Percentiles rank a stretch among this genome's conserved stretches.
phyloP scores from a whole-genome alignment of 2,888 invertebrate genomes.

The Anthophora plumipes region DNA sequence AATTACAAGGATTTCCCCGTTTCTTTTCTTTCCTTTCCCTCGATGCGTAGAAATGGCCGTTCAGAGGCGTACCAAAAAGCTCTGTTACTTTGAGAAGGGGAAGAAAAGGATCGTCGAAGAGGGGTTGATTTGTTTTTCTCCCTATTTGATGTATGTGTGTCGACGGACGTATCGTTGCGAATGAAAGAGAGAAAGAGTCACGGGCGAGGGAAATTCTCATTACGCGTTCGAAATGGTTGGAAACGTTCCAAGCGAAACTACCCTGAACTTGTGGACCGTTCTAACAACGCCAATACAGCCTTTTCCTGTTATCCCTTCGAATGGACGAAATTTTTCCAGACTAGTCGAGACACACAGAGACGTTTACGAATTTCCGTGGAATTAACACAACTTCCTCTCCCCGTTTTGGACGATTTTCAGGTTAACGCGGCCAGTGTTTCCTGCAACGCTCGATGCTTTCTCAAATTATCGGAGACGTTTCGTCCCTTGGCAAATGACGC shows the following conservation, averaged over 20 bases:
- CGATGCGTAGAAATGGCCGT: constrained; percentile 49
- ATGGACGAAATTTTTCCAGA: constrained; percentile 47
- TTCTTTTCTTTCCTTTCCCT: background rate
- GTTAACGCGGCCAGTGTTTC: constrained; percentile 9
- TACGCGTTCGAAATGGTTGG: constrained; percentile 61
- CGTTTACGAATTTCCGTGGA: constrained; percentile 37
- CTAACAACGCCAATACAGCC: constrained; percentile 22
- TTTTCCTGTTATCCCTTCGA: background rate
- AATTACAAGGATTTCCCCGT: constrained; percentile 25
- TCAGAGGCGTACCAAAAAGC: constrained; percentile 15
- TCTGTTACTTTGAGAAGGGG: constrained; percentile 6
- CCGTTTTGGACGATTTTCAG: constrained; percentile 14
- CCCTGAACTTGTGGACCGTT: constrained; percentile 45
- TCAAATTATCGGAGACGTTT: constrained; percentile 44
- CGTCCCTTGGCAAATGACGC: constrained; percentile 19
- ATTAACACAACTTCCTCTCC: constrained; percentile 57
- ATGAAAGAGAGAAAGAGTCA: background rate
- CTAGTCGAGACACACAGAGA: background rate
- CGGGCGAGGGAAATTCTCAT: constrained; percentile 52
- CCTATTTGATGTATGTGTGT: constrained; percentile 27
- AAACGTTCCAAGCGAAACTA: constrained; percentile 64
- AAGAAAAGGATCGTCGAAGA: constrained; percentile 19
- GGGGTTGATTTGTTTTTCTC: constrained; percentile 30
- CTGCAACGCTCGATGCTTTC: background rate
- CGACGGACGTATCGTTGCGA: constrained; percentile 30